phyloP scores from a whole-genome alignment of 2,113 vertebrate species.

The Psittacula cyanocephala region DNA sequence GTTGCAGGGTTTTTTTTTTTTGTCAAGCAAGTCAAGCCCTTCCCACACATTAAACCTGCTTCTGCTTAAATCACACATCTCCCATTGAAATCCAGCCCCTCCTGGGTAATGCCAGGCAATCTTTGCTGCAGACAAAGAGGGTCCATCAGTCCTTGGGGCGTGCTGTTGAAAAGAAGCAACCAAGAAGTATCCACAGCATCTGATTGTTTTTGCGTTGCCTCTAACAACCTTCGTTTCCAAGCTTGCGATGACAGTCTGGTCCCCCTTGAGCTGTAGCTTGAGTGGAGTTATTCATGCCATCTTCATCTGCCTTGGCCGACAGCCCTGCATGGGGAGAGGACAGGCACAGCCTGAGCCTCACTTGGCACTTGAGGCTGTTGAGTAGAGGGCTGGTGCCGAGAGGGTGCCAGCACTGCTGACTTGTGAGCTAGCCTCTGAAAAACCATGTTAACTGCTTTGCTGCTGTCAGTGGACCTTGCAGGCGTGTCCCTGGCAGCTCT shows the following conservation, averaged over 20 bases:
- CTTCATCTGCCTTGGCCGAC: constrained; percentile 31
- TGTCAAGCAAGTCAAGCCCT: background rate
- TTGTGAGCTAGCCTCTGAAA: background rate
- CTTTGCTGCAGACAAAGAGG: background rate
- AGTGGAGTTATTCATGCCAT: constrained; percentile 45
- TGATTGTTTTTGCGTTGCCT: background rate
- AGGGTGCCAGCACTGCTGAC: constrained; percentile 29
- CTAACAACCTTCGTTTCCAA: background rate
- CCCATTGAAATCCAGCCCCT: background rate
- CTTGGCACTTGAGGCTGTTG: constrained; percentile 40
- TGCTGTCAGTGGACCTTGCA: background rate
- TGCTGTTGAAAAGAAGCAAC: background rate
- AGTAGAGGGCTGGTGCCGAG: background rate
- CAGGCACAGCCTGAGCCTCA: background rate
- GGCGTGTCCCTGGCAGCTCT: background rate
- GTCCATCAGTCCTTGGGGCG: background rate
- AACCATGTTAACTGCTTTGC: rapidly evolving
- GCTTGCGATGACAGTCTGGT: background rate
- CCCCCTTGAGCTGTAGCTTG: background rate
- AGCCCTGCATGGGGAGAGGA: constrained; percentile 14
- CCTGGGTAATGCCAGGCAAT: background rate
- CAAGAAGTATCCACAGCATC: background rate
- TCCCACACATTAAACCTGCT: background rate
- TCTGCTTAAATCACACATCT: background rate
- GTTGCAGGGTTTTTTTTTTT: background rate